Evolutionary conservation across 2,113 vertebrate species (phyloP), one percentile per base, ranked within the genome.

Genomic region (Anolis carolinensis): DNA sequence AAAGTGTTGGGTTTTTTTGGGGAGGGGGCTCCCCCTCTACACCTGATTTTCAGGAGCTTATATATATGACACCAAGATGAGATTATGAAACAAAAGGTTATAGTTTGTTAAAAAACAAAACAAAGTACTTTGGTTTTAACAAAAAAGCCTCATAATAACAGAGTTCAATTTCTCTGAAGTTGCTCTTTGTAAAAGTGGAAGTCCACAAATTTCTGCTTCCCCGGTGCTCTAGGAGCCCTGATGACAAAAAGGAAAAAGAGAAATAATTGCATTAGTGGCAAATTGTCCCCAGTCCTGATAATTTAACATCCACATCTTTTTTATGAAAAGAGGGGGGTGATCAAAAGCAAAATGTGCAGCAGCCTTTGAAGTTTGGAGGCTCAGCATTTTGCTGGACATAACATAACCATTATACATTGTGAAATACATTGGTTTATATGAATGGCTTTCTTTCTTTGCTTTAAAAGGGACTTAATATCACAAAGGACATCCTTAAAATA

Each of bases 11-110:
- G 91, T 83, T 84, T 93, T 87, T 89, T 88, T 88, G 16, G 71
- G 70, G 32, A 34, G 13, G 71, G 34, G 13, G 14, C 39, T 34
- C 39, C 62, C 36, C 14, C 30, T 9, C 67, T 79, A 3, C 65
- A 92, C 90, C 90, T 91, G 87, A 89, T 87, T 93, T 92, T 84
- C 80, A 87, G 85, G 83, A 85, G 89, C 87, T 84, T 89, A 91
- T 93, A 32, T 16, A 92, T 90, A 73, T 82, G 89, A 81, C 78
- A 8, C 0, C 0, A 2, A 23, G 88, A 79, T 81, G 90, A 84
- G 82, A 88, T 87, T 92, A 90, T 77, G 81, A 88, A 91, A 55
- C 52, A 11, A 9, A 92, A 91, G 81, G 86, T 88, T 85, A 32
- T n/a, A 74, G 82, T 10, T 0, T 65, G 79, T 85, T 83, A 72